Conservation (phyloP, 2,113 vertebrate species). For the Fulica atra region DNA sequence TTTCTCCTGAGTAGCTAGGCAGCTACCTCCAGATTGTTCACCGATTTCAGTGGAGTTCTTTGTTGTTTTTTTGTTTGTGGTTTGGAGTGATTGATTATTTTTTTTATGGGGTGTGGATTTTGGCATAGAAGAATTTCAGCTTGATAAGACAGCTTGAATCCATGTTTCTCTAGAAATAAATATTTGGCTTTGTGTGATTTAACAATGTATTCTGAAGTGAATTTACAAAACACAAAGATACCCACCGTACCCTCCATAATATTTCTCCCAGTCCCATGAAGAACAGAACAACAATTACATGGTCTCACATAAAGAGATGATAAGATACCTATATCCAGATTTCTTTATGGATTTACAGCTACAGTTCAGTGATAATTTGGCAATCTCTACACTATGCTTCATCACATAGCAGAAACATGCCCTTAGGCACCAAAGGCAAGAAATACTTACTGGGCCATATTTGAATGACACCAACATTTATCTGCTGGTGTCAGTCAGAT, state of each 20-base stretch:
- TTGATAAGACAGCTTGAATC: background rate
- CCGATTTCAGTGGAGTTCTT: too few relatives aligned
- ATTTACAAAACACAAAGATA: background rate
- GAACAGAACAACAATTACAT: background rate
- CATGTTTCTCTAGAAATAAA: background rate
- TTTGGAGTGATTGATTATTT: background rate
- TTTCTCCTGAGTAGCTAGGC: background rate
- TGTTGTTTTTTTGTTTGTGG: too few relatives aligned
- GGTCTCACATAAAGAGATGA: background rate
- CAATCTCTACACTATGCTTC: background rate
- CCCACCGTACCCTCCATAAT: fast-evolving
- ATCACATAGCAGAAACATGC: background rate
- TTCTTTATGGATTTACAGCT: background rate
- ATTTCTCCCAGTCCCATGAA: background rate
- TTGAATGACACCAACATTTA: background rate
- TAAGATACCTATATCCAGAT: background rate
- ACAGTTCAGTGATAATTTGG: background rate
- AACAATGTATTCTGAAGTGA: background rate
- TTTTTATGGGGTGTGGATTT: background rate
- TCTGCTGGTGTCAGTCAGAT: background rate
- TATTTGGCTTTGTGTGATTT: background rate
- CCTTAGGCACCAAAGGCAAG: background rate
- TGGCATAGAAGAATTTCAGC: background rate
- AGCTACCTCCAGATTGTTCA: background rate
- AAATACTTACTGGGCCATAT: background rate